Evolutionary conservation across 2,797 vertebrate species (phyloP).

Genomic region (Muscicapa comitata): DNA sequence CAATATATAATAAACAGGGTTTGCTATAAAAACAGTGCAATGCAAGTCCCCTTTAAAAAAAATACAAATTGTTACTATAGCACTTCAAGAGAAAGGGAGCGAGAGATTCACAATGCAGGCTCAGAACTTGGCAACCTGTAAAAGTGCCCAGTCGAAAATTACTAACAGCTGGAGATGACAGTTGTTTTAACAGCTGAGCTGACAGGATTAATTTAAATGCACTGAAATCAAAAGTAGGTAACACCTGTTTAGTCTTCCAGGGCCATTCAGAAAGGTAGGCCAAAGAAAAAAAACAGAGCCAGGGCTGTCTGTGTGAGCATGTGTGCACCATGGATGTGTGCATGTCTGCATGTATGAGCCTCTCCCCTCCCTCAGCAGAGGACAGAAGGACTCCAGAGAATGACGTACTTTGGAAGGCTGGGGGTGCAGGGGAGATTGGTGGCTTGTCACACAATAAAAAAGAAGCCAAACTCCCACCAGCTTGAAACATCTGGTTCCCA

Average conservation of each 20-base stretch:
- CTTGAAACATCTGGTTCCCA: slow-evolving; percentile 91
- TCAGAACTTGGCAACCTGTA: slow-evolving; percentile 87
- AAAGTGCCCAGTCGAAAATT: slow-evolving; percentile 96
- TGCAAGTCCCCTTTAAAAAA: slow-evolving; percentile 67
- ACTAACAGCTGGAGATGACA: slow-evolving; percentile 99
- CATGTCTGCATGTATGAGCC: neutral
- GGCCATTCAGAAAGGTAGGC: slow-evolving; percentile 84
- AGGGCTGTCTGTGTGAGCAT: slow-evolving; percentile 38
- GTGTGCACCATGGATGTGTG: neutral
- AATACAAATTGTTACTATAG: slow-evolving; percentile 69
- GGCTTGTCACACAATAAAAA: slow-evolving; percentile 34
- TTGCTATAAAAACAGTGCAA: slow-evolving; percentile 22
- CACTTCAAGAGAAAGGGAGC: slow-evolving; percentile 60
- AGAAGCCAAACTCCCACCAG: slow-evolving; percentile 65
- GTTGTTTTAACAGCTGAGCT: slow-evolving; percentile 99
- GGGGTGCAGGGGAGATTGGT: neutral
- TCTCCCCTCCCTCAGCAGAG: neutral
- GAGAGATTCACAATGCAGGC: slow-evolving; percentile 73
- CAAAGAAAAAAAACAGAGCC: slow-evolving; percentile 69
- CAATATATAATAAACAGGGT: slow-evolving; percentile 37
- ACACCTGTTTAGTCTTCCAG: slow-evolving; percentile 99
- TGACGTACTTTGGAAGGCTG: slow-evolving; percentile 40
- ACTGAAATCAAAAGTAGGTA: slow-evolving; percentile 99
- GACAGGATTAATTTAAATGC: slow-evolving; percentile 99
- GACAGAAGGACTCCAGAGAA: slow-evolving; percentile 36